These are phyloP conservation scores for Phortica variegata DNA, from an alignment of 1,140 invertebrate species.

Conservation along the genomic window DNA sequence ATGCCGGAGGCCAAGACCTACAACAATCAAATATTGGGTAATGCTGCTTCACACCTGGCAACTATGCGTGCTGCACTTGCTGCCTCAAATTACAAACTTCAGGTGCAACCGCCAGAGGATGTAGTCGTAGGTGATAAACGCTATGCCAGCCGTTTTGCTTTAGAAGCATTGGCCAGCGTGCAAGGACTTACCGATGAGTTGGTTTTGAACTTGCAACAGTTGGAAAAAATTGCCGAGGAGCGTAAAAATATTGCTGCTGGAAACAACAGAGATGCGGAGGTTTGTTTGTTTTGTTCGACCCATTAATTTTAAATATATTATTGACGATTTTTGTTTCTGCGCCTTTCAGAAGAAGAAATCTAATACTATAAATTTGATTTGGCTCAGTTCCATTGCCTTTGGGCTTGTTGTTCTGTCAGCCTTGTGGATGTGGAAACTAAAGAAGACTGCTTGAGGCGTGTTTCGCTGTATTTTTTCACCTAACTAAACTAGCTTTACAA, in stretches of 20 bases:
- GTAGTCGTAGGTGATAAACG: slow-evolving; percentile 47
- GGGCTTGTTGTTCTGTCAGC: slow-evolving; percentile 26
- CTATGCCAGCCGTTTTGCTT: slow-evolving; percentile 47
- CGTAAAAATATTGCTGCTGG: no score
- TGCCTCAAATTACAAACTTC: slow-evolving; percentile 44
- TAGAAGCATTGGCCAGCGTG: slow-evolving; percentile 39
- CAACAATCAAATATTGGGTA: slow-evolving; percentile 38
- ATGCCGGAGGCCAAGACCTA: slow-evolving; percentile 22
- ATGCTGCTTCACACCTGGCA: slow-evolving; percentile 35
- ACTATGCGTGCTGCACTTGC: slow-evolving; percentile 38
- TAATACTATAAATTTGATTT: not conserved
- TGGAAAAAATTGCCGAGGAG: slow-evolving; percentile 18
- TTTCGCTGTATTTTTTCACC: slow-evolving; percentile 1
- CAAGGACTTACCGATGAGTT: slow-evolving; percentile 38
- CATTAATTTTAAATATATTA: no score
- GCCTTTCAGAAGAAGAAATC: slow-evolving; percentile 25
- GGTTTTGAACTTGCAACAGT: slow-evolving; percentile 28
- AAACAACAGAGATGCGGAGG: no score
- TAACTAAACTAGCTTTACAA: slow-evolving; percentile 16
- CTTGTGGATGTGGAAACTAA: slow-evolving; percentile 29
- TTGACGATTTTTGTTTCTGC: not conserved
- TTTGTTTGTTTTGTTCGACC: no score
- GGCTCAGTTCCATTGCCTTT: slow-evolving; percentile 23
- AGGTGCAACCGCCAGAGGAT: slow-evolving; percentile 43
- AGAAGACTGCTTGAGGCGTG: no score